Evolutionary conservation across 2,888 invertebrate species (phyloP).

Genomic region (Ectemnius continuus): DNA sequence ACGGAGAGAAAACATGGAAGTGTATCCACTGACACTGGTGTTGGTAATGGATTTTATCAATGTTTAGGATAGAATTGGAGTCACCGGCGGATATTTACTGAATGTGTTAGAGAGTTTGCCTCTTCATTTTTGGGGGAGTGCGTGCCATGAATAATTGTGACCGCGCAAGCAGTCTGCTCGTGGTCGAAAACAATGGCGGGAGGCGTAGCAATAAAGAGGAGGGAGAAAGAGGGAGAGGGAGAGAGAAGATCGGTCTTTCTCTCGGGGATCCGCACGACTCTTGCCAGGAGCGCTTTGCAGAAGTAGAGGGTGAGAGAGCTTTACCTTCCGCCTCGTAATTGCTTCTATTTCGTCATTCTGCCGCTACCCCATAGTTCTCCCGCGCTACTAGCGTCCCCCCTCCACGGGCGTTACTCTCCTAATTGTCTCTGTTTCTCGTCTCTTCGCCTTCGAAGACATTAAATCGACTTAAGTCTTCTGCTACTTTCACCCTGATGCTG

Average conservation of each 20-base stretch:
- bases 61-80: no score
- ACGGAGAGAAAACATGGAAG: no score
- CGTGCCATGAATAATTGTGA: no score
- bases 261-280: constrained; percentile 26
- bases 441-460: constrained; percentile 39
- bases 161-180: no score
- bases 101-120: no score
- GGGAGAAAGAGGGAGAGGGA: not conserved
- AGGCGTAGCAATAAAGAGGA: no score
- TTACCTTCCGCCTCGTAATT: constrained; percentile 53
- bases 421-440: constrained; percentile 59
- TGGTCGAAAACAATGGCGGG: no score
- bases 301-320: constrained; percentile 44
- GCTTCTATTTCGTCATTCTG: constrained; percentile 54
- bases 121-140: no score
- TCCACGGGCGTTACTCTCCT: constrained; percentile 40
- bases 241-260: constrained; percentile 21
- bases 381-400: constrained; percentile 1
- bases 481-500: constrained; percentile 9
- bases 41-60: no score
- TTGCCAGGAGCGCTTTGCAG: constrained; percentile 1
- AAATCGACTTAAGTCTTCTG: constrained; percentile 6
- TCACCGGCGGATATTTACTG: no score
- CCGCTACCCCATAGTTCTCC: constrained; percentile 1
- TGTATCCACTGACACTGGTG: no score